Percentiles rank a stretch among this genome's conserved stretches.
Evolutionary conservation across 2,797 vertebrate genomes (phyloP).

Genomic region (Pseudochromis fuscus): DNA sequence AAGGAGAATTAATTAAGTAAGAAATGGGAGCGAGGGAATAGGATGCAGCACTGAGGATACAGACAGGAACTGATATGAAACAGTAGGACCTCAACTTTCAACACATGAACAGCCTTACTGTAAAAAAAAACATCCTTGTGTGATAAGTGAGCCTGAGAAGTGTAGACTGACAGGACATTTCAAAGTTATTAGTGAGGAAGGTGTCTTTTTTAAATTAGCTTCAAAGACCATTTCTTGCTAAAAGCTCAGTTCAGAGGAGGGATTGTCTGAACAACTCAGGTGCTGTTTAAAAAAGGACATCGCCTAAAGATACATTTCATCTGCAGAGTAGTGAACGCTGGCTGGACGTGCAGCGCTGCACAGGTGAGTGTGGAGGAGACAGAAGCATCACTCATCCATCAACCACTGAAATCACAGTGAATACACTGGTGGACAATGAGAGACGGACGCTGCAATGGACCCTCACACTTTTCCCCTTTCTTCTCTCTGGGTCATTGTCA

Average conservation of each 20-base stretch:
- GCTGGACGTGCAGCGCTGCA: constrained; percentile 16
- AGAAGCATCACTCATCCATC: constrained; percentile 1
- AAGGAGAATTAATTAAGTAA: constrained; percentile 50
- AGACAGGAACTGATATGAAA: constrained; percentile 23
- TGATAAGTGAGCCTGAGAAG: not conserved
- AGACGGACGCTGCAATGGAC: constrained; percentile 42
- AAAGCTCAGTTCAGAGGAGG: not conserved
- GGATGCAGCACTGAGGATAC: constrained; percentile 7
- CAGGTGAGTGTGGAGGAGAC: constrained; percentile 19
- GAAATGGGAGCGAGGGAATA: constrained; percentile 23
- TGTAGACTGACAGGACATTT: constrained; percentile 13
- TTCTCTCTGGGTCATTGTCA: constrained; percentile 15
- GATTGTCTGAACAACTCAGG: constrained; percentile 9
- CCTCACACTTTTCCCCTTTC: not conserved
- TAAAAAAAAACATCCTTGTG: not conserved
- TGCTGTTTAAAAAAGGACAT: not conserved
- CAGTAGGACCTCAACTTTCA: constrained; percentile 16
- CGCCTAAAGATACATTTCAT: not conserved
- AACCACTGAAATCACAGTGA: constrained; percentile 26
- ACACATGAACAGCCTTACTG: constrained; percentile 4
- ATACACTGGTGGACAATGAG: constrained; percentile 12
- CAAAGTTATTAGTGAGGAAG: constrained; percentile 4
- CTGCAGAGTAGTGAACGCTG: constrained; percentile 17
- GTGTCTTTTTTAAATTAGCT: constrained; percentile 8
- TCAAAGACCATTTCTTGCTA: constrained; percentile 15